Evolutionary conservation across 2,113 vertebrate species (phyloP).

Genomic region (Suricata suricatta): DNA sequence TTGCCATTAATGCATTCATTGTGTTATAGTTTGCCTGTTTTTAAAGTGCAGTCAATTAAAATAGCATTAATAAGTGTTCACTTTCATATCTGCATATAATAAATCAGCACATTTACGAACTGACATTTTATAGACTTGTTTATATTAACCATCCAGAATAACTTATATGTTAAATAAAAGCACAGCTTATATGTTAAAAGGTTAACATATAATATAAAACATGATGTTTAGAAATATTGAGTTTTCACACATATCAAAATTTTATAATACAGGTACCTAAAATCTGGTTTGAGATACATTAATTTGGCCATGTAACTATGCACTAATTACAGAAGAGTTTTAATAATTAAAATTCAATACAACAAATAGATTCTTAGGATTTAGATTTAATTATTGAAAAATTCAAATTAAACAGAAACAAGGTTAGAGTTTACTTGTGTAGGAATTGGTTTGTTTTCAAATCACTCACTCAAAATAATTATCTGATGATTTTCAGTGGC

Average conservation of each 20-base stretch:
- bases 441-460: neutral
- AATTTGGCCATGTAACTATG: neutral
- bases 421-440: neutral
- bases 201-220: neutral
- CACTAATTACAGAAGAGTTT: neutral
- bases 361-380: neutral
- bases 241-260: neutral
- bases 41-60: neutral
- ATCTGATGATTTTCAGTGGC: neutral
- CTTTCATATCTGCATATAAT: neutral
- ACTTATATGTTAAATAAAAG: neutral
- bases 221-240: neutral
- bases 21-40: neutral
- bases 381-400: neutral
- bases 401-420: neutral
- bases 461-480: neutral
- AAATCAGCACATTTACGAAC: neutral
- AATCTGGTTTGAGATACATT: neutral
- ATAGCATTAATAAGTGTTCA: neutral
- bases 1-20: neutral
- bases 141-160: neutral
- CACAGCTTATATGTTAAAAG: neutral
- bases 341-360: neutral
- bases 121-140: neutral
- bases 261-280: neutral